Evolutionary conservation across 1,140 invertebrate species (phyloP), one percentile per base, ranked within the genome.

Genomic region (Mycetomoellerius zeteki): DNA sequence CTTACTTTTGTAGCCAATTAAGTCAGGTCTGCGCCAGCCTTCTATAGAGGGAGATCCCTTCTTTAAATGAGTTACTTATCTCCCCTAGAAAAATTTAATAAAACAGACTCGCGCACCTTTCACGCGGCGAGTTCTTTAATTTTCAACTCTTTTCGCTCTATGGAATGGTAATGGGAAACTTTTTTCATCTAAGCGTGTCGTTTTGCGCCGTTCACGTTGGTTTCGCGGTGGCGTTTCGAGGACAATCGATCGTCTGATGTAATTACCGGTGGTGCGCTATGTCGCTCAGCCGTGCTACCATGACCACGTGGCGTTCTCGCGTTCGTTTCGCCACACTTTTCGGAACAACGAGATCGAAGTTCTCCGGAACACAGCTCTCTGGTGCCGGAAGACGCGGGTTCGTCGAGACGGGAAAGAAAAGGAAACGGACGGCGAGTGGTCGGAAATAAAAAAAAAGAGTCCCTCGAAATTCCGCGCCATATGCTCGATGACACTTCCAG

Each of bases 401-500:
- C 43, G 50, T 58, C 47, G 47, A 43, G 37, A 21, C 24, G 73
- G 6, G n/a, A 33, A 27, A 21, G 50, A 50, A 58, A 47, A 64
- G 27, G 33, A 85, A 86, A 65, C 81, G 64, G 37, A 7, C 62
- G 65, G 50, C 21, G 21, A 56, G 52, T 2, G 47, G 47, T 19
- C 30, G 76, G 47, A 64, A 24, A 8, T 10, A 24, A 50, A 14
- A 62, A 71, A 72, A 92, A 93, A 93, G 90, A 91, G 90, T 94
- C 89, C 86, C 92, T 93, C 89, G 91, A 93, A 94, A 94, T 94
- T 93, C 92, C 91, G 92, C 91, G 89, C 92, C 94, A 94, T 94
- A 94, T 94, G 93, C 93, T 92, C 91, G 65, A 89, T 86, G 85
- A 75, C 75, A 80, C 91, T 86, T 90, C 71, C 90, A 90, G 90